A percentile compares a stretch with the other conserved stretches of the same genome.
phyloP scores from a whole-genome alignment of 2,113 vertebrate genomes.

The Lichenostomus cassidix region DNA sequence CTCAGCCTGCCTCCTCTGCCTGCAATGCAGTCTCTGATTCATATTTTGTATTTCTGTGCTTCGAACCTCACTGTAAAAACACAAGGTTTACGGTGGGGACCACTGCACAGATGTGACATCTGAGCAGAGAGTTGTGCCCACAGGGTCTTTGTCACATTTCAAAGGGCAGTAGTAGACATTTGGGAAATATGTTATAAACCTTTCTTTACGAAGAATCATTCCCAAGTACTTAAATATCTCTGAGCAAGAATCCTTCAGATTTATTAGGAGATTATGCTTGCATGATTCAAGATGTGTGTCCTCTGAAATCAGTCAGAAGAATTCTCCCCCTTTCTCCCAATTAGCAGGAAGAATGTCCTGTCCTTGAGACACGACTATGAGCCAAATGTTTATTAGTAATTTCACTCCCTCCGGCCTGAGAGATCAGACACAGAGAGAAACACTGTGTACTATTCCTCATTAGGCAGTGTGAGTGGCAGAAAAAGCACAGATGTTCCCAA shows the following conservation, averaged over 20 bases:
- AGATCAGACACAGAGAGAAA: not conserved
- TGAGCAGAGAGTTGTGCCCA: not conserved
- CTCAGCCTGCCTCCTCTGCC: not conserved
- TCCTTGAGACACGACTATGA: slow-evolving; percentile 9
- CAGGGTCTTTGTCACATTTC: not conserved
- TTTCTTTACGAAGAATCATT: not conserved
- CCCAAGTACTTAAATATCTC: not conserved
- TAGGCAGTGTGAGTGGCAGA: not conserved
- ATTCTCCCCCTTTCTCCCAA: not conserved
- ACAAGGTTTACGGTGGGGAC: not conserved
- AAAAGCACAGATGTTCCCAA: not conserved
- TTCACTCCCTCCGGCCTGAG: not conserved
- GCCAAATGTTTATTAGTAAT: not conserved
- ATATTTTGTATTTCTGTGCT: not conserved
- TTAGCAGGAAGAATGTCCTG: slow-evolving; percentile 19
- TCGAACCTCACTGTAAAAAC: not conserved
- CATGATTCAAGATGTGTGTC: accelerated
- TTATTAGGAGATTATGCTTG: not conserved
- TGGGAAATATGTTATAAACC: not conserved
- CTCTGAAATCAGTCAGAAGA: not conserved
- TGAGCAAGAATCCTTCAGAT: not conserved
- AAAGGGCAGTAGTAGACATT: not conserved
- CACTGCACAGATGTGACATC: accelerated
- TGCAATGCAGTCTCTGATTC: not conserved
- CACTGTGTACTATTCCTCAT: not conserved